These are phyloP conservation scores for Eupsilia transversa DNA, from an alignment of 2,888 invertebrate genomes.

Conservation along the genomic window DNA sequence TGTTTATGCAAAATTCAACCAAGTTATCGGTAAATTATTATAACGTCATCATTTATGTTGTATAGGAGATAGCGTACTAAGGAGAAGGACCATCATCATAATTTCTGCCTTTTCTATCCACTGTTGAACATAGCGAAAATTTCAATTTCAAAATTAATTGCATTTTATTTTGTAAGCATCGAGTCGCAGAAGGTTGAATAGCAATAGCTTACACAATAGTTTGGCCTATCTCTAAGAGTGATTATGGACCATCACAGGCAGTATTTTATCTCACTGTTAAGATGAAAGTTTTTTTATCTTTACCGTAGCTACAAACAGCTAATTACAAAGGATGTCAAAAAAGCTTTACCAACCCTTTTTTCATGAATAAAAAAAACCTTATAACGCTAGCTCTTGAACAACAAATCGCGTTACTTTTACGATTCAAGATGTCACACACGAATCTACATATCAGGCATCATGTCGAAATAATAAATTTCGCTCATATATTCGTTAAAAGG, in stretches of 20 bases:
- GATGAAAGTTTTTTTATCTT: not conserved
- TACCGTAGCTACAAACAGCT: not conserved
- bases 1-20: conserved; percentile 61
- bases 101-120: not conserved
- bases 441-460: conserved; percentile 30
- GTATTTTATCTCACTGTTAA: not conserved
- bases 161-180: not conserved
- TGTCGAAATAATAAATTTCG: conserved; percentile 63
- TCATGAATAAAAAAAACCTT: not conserved
- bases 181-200: not conserved
- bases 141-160: too few relatives aligned
- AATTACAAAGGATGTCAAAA: not conserved
- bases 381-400: conserved; percentile 17
- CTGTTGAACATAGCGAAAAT: not conserved
- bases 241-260: not conserved
- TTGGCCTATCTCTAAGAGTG: not conserved
- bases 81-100: not conserved
- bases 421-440: conserved; percentile 51
- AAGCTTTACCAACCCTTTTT: not conserved
- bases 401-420: conserved; percentile 31
- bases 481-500: conserved; percentile 59
- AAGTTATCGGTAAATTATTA: conserved; percentile 59
- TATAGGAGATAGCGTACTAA: conserved; percentile 38
- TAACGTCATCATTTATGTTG: conserved; percentile 31
- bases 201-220: not conserved